Evolutionary conservation across 1,140 invertebrate species (phyloP).

Genomic region (Lithobius niger): DNA sequence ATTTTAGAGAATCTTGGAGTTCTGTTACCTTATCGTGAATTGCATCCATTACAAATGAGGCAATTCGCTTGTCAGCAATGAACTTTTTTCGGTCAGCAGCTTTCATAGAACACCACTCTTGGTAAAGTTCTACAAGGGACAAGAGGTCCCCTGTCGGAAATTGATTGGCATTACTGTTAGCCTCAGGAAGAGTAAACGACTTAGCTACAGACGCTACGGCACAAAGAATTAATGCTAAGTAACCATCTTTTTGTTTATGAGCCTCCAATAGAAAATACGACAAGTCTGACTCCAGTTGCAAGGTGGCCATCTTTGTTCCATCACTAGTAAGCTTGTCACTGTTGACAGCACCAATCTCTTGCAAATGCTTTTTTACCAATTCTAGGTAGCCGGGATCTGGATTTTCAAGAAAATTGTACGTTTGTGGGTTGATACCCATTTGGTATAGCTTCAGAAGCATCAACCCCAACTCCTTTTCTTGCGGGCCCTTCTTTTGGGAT

Average conservation of each 20-base stretch:
- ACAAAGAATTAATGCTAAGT: not conserved
- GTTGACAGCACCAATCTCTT: not conserved
- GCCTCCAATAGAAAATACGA: not conserved
- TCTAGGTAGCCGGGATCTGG: not conserved
- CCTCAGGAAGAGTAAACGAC: not conserved
- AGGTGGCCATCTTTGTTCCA: not conserved
- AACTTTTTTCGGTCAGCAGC: not conserved
- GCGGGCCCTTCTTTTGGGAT: not conserved
- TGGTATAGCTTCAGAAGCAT: not conserved
- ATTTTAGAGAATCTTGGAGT: no score
- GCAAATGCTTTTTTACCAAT: not conserved
- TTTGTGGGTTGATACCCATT: not conserved
- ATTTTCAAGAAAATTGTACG: not conserved
- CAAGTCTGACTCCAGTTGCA: not conserved
- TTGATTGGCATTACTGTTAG: not conserved
- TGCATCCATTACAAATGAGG: not conserved
- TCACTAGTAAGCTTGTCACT: not conserved
- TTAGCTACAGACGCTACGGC: not conserved
- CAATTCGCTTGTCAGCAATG: not conserved
- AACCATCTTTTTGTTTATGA: not conserved
- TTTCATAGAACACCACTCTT: not conserved
- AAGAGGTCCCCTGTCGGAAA: not conserved
- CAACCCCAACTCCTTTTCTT: not conserved
- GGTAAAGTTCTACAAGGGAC: not conserved
- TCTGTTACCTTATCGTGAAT: not conserved